Evolutionary conservation across 2,888 invertebrate genomes (phyloP).

Genomic region (Autographa pulchrina): DNA sequence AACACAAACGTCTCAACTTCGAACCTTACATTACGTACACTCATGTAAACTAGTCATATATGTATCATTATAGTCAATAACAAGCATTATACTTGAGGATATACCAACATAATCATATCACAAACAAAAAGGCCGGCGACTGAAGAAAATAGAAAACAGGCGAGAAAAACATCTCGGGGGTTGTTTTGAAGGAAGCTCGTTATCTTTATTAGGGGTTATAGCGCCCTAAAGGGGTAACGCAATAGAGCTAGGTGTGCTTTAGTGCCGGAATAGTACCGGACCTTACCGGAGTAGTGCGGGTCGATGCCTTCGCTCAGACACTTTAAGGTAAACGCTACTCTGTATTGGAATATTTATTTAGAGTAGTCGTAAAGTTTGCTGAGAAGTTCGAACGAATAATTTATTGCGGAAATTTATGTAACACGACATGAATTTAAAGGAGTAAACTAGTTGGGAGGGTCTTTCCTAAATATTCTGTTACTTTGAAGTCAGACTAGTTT

Average conservation of each 20-base stretch:
- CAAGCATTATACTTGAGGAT: not conserved
- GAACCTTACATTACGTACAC: not conserved
- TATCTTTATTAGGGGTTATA: constrained; percentile 70
- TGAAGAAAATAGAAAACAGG: constrained; percentile 26
- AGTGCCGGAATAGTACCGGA: constrained; percentile 5
- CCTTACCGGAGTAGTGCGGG: constrained; percentile 13
- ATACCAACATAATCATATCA: not conserved
- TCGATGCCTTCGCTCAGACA: constrained; percentile 39
- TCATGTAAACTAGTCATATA: not conserved
- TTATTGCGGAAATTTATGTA: constrained; percentile 1
- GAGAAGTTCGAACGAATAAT: constrained; percentile 15
- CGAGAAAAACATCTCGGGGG: constrained; percentile 64
- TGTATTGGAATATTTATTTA: constrained; percentile 1
- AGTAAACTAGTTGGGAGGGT: not conserved
- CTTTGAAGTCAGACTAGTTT: not conserved
- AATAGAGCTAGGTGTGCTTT: constrained; percentile 43
- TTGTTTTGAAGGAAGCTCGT: constrained; percentile 71
- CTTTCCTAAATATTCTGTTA: not conserved
- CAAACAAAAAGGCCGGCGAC: constrained; percentile 22
- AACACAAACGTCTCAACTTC: not conserved
- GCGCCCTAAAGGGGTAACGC: constrained; percentile 58
- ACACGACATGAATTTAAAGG: constrained; percentile 1
- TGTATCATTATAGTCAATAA: not conserved
- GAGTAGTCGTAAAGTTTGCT: not conserved
- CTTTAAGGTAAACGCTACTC: constrained; percentile 33